Base-by-base conservation (phyloP, 35 echinoderm and acorn worm species). In the Holothuria glaberrima region DNA sequence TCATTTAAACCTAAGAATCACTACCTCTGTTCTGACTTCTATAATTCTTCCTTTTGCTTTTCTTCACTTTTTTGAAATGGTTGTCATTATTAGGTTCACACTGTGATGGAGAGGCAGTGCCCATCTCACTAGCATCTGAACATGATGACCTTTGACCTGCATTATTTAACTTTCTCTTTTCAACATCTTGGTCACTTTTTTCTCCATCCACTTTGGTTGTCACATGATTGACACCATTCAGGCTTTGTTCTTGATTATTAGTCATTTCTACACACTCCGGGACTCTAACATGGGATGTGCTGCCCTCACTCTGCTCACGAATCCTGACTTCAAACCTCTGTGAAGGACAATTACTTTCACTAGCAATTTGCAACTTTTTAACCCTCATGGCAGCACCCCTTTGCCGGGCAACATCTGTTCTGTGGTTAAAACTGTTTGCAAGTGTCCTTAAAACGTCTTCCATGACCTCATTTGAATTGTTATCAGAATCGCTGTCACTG, bases 381-480 rank as follows among this genome's bases (percentile, higher is more conserved):
- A 87, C 50, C 36, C 85, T 87, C 22, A 92, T 56, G 30, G 91
- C 86, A 38, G 85, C 83, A 28, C 75, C 91, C 28, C 91, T 54
- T 54, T 92, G 91, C 6, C 91, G 46, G 22, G 91, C 91, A 24
- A 74, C 57, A 30, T 92, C 91, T 88, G 91, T 92, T 46, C 91
- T 87, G 24, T 92, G 91, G 9, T 82, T 75, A 13, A 92, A 77
- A 56, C 71, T 83, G 12, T 86, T 82, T 63, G 86, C 83, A 10
- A 92, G 58, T 4, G 83, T 75, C 71, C 64, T 71, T 16, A 92
- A 77, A 33, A 86, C 83, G n/a, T 88, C 91, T 20, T 87, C 85
- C 22, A 69, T 65, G 5, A 87, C 65, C 46, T 87, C 61, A 44
- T 67, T 50, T 9, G 61, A 50, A 66, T 80, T 58, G 12, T 80